Conservation (phyloP, 1,140 invertebrate species). For the Lordiphosa collinella region DNA sequence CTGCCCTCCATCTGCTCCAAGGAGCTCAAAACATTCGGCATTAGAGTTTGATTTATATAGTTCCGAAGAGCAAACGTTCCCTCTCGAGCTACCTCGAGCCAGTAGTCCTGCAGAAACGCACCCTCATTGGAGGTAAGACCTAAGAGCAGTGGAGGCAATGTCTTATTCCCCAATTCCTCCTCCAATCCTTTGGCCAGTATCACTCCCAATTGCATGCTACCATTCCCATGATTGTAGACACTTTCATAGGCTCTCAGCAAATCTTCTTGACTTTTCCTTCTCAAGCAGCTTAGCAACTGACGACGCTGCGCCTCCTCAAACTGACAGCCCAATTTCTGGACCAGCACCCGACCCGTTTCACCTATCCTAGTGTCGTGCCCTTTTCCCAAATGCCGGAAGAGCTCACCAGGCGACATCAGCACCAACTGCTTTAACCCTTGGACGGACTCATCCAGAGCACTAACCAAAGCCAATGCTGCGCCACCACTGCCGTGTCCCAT, state of each 20-base stretch:
- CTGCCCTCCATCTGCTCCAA: slow-evolving; percentile 23
- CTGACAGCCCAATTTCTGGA: slow-evolving; percentile 81
- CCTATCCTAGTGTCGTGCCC: slow-evolving; percentile 53
- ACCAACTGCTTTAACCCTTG: slow-evolving; percentile 75
- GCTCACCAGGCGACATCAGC: slow-evolving; percentile 86
- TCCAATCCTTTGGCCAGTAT: slow-evolving; percentile 80
- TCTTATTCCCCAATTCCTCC: slow-evolving; percentile 75
- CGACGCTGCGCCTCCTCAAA: slow-evolving; percentile 67
- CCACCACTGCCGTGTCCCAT: slow-evolving; percentile 82
- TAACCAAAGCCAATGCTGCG: slow-evolving; percentile 41
- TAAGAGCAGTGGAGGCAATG: slow-evolving; percentile 42
- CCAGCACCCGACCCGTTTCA: slow-evolving; percentile 82
- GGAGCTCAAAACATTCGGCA: slow-evolving; percentile 79
- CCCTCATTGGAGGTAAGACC: slow-evolving; percentile 82
- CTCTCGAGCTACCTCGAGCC: slow-evolving; percentile 81
- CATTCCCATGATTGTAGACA: slow-evolving; percentile 82
- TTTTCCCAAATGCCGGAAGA: slow-evolving; percentile 77
- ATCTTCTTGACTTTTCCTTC: slow-evolving; percentile 81
- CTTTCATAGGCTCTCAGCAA: slow-evolving; percentile 82
- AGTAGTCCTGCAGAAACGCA: slow-evolving; percentile 81
- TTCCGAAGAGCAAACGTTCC: slow-evolving; percentile 79
- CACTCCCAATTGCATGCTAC: slow-evolving; percentile 81
- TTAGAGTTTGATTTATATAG: slow-evolving; percentile 80
- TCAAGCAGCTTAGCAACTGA: slow-evolving; percentile 82
- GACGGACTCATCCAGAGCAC: slow-evolving; percentile 9